Base-by-base conservation (phyloP, 2,888 invertebrate species). In the Pyrrhosoma nymphula region DNA sequence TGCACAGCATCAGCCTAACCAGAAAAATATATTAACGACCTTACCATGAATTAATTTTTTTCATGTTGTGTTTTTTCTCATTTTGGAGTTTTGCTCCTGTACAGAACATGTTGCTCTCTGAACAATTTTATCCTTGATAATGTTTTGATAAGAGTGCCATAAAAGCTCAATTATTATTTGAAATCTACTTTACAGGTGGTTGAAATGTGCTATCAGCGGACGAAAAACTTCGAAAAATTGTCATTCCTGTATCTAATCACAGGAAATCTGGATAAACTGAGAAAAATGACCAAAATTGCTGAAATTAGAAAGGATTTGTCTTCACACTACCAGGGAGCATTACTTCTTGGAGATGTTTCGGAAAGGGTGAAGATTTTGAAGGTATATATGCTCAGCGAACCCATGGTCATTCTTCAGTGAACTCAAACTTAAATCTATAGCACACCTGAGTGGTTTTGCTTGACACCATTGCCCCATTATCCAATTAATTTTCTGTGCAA, bases 151-250 rank as follows among this genome's bases (percentile, higher is more conserved):
- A 47, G 47, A 47, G 47, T 47, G 47, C 8, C 47, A 47, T 47
- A 47, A 4, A 47, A 47, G 8, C 47, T 47, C 2, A n/a, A n/a
- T 63, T n/a, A 10, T 26, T 2, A 4, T 69, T 69, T 69, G 10
- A 23, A 69, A 69, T 69, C 18, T 95, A 12, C 18, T 55, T 95
- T 95, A 63, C 97, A 98, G 97, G 97, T 98, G 95, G 99, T 99
- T 0, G 99, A 99, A 97, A 99, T 99, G 99, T 99, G 99, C 96
- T 99, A 99, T 97, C 99, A 99, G 97, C 98, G 99, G 96, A 99
- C 99, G 0, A 99, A 99, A 97, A 99, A 99, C 97, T 99, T 99
- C 97, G 99, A 99, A 97, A 99, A 99, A 97, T 98, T 99, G 0
- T 99, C 99, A 30, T 99, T 99, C 97, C 97, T 99, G 88, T 99